These are phyloP conservation scores for Dryoscopus gambensis DNA, from an alignment of 2,113 vertebrate genomes.

Conservation along the genomic window DNA sequence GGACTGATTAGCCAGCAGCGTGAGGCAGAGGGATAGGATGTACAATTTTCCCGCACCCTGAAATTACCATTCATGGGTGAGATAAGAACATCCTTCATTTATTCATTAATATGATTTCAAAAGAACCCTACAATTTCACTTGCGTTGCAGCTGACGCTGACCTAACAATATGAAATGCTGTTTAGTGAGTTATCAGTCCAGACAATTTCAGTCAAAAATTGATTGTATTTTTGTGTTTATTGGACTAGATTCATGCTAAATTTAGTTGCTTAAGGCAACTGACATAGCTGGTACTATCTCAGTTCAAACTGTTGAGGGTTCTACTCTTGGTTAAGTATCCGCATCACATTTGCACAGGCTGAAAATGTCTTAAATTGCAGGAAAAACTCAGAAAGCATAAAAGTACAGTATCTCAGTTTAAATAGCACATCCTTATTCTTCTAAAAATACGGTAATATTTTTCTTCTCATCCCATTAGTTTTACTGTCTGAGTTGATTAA, in stretches of 20 bases:
- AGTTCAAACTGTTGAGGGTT: not conserved
- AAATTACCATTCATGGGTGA: not conserved
- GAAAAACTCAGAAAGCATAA: not conserved
- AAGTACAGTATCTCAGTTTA: not conserved
- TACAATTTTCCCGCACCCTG: not conserved
- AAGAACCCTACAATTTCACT: not conserved
- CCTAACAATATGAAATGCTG: not conserved
- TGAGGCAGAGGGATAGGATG: not conserved
- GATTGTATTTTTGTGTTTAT: not conserved
- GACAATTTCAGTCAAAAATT: not conserved
- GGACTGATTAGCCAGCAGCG: not conserved
- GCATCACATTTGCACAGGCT: not conserved
- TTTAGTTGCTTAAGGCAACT: not conserved
- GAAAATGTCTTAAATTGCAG: not conserved
- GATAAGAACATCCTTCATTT: not conserved
- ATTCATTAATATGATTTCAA: not conserved
- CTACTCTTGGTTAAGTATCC: not conserved
- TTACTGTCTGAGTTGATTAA: not conserved
- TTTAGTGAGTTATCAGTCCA: not conserved
- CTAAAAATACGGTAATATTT: not conserved
- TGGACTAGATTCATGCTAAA: not conserved
- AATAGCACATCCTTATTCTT: not conserved
- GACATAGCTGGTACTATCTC: not conserved
- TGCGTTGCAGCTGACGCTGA: not conserved
- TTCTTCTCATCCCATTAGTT: not conserved